Base-by-base conservation (phyloP, 1,140 invertebrate species). In the Scaptomyza pallida region DNA sequence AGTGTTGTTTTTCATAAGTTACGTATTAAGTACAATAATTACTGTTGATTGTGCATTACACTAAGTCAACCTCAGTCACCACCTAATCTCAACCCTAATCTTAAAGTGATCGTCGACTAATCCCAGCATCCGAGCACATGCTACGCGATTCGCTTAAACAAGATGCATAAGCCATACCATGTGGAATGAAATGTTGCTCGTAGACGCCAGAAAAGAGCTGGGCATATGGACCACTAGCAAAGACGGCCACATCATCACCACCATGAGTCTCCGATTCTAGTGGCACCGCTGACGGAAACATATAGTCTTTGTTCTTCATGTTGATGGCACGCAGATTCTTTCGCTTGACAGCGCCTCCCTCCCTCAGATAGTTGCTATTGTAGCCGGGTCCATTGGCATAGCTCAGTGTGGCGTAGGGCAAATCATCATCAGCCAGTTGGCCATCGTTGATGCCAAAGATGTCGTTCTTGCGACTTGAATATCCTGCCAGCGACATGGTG, bases 141-240 rank as follows among this genome's bases (percentile, higher is more conserved):
- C 64, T 85, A 1, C 75, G 78, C 15, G 70, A 59, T 3, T 72
- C 72, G 30, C 94, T 94, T 3, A 95, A 93, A 62, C 95, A 95
- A 2, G 94, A 92, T 0, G 95, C 95, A 62, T 93, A 96, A 0
- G 93, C 94, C 76, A 96, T 94, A 5, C 94, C 93, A 78, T 95
- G 93, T 1, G 95, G 94, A 41, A 96, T 94, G 43, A 93, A 94
- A 81, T 95, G 94, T 81, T 96, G 94, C 70, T 96, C 95, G 61
- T 94, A 94, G 19, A 94, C 93, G 0, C 95, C 95, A 0, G 93
- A 93, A 65, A 95, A 95, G 0, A 96, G 91, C 81, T 96, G 95
- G 0, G 95, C 80, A 89, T 92, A 94, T 0, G 94, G 94, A 10
- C 94, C 94, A 30, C 83, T 91, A 6, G 94, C 93, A 72, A 93